These are phyloP conservation scores for Meliscaeva auricollis DNA, from an alignment of 2,888 invertebrate species.

Conservation along the genomic window DNA sequence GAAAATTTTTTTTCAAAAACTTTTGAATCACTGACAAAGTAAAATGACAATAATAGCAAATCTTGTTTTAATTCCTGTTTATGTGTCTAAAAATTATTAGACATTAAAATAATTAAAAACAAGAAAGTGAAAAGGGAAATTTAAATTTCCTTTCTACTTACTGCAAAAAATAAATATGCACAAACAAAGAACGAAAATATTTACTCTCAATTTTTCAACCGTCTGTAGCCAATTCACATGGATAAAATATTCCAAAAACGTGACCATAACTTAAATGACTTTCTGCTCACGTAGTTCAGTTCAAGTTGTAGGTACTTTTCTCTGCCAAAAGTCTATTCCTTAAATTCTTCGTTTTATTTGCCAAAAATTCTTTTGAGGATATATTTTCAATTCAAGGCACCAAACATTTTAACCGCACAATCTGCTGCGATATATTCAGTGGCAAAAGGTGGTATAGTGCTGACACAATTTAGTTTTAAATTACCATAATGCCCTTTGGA, in stretches of 20 bases:
- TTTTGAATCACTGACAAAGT: too few relatives aligned
- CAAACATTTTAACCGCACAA: neutral
- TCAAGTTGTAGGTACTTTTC: neutral
- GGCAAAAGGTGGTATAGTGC: neutral
- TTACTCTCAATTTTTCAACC: neutral
- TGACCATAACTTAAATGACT: conserved; percentile 20
- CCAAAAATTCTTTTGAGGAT: neutral
- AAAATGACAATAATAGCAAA: too few relatives aligned
- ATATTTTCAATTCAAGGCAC: conserved; percentile 7
- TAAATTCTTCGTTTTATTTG: neutral
- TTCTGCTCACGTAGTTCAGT: conserved; percentile 24
- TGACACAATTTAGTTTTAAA: conserved; percentile 24
- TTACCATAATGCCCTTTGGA: conserved; percentile 29
- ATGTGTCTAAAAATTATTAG: too few relatives aligned
- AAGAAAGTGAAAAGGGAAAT: too few relatives aligned
- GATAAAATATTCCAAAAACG: conserved; percentile 3
- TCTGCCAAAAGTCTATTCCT: neutral
- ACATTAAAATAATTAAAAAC: too few relatives aligned
- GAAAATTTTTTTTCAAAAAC: too few relatives aligned
- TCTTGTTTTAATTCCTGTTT: too few relatives aligned
- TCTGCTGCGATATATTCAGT: neutral
- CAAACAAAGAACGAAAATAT: neutral
- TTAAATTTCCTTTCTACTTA: too few relatives aligned
- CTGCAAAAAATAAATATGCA: too few relatives aligned
- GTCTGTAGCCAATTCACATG: conserved; percentile 6